phyloP scores from a whole-genome alignment of 2,797 vertebrate species.

The Cryptoprocta ferox region DNA sequence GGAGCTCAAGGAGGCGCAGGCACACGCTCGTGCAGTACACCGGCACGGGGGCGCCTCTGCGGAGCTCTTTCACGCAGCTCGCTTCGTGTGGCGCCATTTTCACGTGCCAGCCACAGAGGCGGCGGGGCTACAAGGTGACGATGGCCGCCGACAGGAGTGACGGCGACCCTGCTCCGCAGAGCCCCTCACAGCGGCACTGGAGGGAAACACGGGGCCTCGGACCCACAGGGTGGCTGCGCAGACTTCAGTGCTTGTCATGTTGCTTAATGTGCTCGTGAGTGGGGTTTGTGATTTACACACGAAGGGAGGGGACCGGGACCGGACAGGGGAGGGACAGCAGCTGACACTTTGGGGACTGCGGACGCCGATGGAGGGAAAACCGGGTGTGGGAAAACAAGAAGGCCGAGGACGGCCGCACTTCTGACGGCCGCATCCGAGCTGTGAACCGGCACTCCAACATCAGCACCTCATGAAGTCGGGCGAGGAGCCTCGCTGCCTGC shows the following conservation, averaged over 20 bases:
- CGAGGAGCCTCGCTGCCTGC: not conserved
- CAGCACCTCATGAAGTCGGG: not conserved
- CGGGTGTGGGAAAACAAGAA: not conserved
- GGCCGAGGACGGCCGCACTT: not conserved
- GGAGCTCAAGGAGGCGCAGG: not conserved
- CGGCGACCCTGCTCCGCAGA: too few relatives aligned
- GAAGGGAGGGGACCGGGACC: not conserved
- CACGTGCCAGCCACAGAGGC: not conserved
- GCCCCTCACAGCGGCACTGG: not conserved
- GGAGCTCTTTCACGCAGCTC: not conserved
- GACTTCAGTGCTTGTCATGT: not conserved
- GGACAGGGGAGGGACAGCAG: not conserved
- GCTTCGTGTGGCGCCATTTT: not conserved
- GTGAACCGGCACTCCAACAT: slow-evolving; percentile 8
- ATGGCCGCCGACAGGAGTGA: not conserved
- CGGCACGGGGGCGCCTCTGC: not conserved
- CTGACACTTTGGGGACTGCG: not conserved
- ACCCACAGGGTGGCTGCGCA: not conserved
- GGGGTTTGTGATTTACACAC: not conserved
- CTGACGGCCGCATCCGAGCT: slow-evolving; percentile 5
- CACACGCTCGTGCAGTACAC: not conserved
- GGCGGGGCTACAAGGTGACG: not conserved
- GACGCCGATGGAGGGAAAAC: not conserved
- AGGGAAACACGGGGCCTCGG: not conserved
- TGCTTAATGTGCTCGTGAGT: not conserved